Evolutionary conservation across 2,797 vertebrate genomes (phyloP), one percentile per base, ranked within the genome.

Genomic region (Yasuhikotakia modesta): DNA sequence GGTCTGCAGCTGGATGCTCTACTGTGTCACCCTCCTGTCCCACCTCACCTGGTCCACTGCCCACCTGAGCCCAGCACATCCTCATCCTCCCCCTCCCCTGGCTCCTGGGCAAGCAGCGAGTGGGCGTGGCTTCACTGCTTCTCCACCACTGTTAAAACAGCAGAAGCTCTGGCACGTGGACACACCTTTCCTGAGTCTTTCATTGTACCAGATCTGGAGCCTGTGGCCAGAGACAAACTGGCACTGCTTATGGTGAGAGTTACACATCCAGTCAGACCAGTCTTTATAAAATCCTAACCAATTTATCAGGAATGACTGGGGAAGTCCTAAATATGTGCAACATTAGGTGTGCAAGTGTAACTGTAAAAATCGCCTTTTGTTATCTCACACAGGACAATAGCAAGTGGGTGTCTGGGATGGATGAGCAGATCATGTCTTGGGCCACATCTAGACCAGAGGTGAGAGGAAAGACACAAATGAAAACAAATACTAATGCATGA

Each of bases 341-440:
- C 1, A 43, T 43, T 8, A 43, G 39, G 7, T 43, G 39, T 43
- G 39, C 16, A 52, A 17, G 30, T 30, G 13, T 50, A 8, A 64
- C 32, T 11, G 27, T 27, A 27, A 27, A 4, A 43, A 5, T 43
- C 3, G 43, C 5, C 30, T 39, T 2, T 46, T 69, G n/a, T 70
- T 48, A 57, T 46, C 39, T 2, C n/a, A 86, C 30, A n/a, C 86
- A 99, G 97, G 96, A 99, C 88, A 99, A 99, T 87, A 95, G 95
- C 83, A 98, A 98, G 81, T 98, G 97, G 97, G 93, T 92, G 24
- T 92, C 92, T 83, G 96, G 95, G 21, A 92, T 97, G 94, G 97
- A 99, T 84, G 97, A 99, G 72, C 97, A 99, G 87, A 95, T 99
- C 85, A 99, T 99, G 96, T 97, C 96, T n/a, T 99, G 97, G 97